A percentile compares a stretch with the other conserved stretches of the same genome.
Conservation (phyloP, 2,113 vertebrate genomes). For the Tragelaphus buxtoni region DNA sequence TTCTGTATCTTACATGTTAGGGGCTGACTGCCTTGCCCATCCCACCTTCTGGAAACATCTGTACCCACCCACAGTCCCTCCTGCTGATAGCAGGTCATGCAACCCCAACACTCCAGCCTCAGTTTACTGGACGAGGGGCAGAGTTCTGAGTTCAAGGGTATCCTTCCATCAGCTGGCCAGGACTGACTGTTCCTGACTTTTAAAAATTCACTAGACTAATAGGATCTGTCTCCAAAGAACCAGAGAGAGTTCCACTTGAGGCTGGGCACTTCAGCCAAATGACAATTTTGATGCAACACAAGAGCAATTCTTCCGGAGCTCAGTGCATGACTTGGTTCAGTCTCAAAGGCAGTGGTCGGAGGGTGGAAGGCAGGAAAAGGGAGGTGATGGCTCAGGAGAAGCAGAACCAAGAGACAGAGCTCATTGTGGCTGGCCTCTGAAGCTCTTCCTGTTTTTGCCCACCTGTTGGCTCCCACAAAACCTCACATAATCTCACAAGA, state of each 20-base stretch:
- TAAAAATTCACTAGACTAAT: neutral
- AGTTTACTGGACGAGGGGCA: neutral
- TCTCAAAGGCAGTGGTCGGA: neutral
- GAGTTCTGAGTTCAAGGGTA: neutral
- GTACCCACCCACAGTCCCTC: neutral
- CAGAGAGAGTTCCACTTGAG: neutral
- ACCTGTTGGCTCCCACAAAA: neutral
- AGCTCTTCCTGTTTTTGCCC: no score
- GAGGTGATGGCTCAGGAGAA: neutral
- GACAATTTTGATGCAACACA: neutral
- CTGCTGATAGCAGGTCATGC: neutral
- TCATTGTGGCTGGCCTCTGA: neutral
- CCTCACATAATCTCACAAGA: fast-evolving
- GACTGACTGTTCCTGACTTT: neutral
- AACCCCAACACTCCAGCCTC: neutral
- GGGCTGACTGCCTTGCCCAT: neutral
- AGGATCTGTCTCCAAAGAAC: neutral
- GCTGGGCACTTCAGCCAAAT: neutral
- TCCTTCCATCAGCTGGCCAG: neutral
- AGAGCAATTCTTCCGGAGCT: neutral
- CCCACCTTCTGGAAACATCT: neutral
- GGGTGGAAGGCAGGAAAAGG: neutral
- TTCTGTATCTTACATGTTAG: neutral
- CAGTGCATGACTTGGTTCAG: neutral
- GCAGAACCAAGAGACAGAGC: neutral